Evolutionary conservation across 2,797 vertebrate genomes (phyloP).

Genomic region (Myripristis jacobus): DNA sequence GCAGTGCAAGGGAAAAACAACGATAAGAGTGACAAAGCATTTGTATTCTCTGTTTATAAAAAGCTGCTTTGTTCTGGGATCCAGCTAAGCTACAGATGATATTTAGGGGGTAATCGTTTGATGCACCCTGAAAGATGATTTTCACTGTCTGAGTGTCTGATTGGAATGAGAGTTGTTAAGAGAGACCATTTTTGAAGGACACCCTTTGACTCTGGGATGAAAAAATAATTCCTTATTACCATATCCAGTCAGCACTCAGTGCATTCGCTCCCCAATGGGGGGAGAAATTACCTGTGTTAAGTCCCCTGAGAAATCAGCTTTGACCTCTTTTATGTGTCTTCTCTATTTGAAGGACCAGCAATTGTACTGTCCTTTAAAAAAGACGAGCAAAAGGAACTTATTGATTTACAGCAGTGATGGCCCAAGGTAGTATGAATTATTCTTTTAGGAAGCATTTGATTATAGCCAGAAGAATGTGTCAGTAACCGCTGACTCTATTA

Average conservation of each 20-base stretch:
- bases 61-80: conserved; percentile 50
- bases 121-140: conserved; percentile 40
- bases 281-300: conserved; percentile 50
- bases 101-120: conserved; percentile 28
- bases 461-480: conserved; percentile 42
- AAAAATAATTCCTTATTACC: conserved; percentile 45
- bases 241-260: conserved; percentile 1
- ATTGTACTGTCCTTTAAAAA: neutral
- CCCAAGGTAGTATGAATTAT: conserved; percentile 41
- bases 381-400: neutral
- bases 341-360: neutral
- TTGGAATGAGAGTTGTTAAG: conserved; percentile 52
- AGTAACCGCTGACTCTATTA: conserved; percentile 39
- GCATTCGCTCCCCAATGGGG: conserved; percentile 27
- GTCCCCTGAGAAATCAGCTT: conserved; percentile 33
- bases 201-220: conserved; percentile 35
- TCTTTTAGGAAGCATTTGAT: conserved; percentile 46
- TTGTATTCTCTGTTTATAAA: conserved; percentile 60
- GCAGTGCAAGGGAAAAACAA: conserved; percentile 37
- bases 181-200: conserved; percentile 44
- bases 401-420: conserved; percentile 27
- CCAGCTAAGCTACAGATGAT: conserved; percentile 9
- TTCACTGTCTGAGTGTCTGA: conserved; percentile 41
- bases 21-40: conserved; percentile 43
- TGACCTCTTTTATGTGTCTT: conserved; percentile 32